Percentiles rank a stretch among this genome's conserved stretches.
Evolutionary conservation across 2,888 invertebrate species (phyloP).

Genomic region (Agonopterix alstromeriana): DNA sequence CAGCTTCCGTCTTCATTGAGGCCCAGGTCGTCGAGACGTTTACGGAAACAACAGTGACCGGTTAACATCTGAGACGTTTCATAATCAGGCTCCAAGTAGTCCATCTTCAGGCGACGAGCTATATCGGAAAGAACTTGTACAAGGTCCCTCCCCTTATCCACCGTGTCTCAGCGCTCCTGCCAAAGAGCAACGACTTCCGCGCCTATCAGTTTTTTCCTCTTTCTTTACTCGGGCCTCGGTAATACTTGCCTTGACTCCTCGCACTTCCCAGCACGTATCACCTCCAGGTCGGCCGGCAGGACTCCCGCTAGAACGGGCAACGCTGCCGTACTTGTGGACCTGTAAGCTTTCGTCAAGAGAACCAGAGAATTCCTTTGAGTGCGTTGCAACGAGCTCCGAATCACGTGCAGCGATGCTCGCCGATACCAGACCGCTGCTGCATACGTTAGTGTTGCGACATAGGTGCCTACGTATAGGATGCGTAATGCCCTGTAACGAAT

Average conservation of each 20-base stretch:
- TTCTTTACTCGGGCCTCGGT: not conserved
- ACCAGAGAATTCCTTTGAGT: constrained; percentile 14
- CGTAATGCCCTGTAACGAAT: constrained; percentile 11
- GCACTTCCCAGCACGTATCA: constrained; percentile 11
- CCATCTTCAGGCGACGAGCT: constrained; percentile 1
- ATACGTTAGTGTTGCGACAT: constrained; percentile 10
- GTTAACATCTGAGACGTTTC: constrained; percentile 11
- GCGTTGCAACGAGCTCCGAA: constrained; percentile 12
- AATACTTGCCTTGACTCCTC: too few species aligned
- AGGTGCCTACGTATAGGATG: constrained; percentile 14
- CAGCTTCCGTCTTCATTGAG: constrained; percentile 7
- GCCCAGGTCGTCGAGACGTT: constrained; percentile 6
- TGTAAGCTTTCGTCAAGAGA: constrained; percentile 22
- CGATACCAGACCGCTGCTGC: constrained; percentile 14
- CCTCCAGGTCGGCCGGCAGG: constrained; percentile 20
- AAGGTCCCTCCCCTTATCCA: constrained; percentile 9
- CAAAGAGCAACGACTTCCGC: constrained; percentile 2
- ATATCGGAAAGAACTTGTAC: constrained; percentile 14
- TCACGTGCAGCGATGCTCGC: constrained; percentile 5
- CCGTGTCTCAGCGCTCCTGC: constrained; percentile 8
- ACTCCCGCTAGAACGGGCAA: constrained; percentile 22
- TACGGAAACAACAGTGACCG: constrained; percentile 12
- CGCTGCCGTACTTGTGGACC: constrained; percentile 18
- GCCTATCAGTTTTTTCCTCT: not conserved
- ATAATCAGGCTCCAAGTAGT: constrained; percentile 15